Evolutionary conservation across 1,140 invertebrate genomes (phyloP), one percentile per base, ranked within the genome.

Genomic region (Tetramorium parvispinum): DNA sequence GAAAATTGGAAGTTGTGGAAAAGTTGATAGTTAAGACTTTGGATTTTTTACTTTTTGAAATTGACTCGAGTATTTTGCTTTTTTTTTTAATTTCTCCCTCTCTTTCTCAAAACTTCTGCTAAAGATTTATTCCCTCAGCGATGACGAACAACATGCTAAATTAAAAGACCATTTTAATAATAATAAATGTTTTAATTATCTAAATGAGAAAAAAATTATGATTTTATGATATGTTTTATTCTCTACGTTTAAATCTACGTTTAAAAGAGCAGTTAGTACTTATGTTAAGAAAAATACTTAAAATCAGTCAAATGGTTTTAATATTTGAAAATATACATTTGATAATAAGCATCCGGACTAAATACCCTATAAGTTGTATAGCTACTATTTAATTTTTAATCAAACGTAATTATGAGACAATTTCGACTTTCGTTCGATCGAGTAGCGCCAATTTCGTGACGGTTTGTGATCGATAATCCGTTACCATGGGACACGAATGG

Each of bases 401-500:
- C 11, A 51, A 51, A 81, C 2, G 0, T 65, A 53, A 53, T 68
- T 68, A 68, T 24, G 16, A 27, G 16, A 63, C 10, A 49, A 57
- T 59, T 83, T 75, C 40, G 79, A 75, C 7, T 75, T 59, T 83
- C 18, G 13, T 40, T 71, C 16, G 21, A 49, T 73, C 68, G 79
- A 73, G 24, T 57, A 43, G 13, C 40, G 68, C 7, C 57, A 76
- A 59, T 82, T 86, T 79, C 85, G 13, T 40, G 49, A 70, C 13
- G 27, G 53, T 81, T 89, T 37, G 49, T n/a, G 32, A 61, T 87
- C 73, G 85, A 89, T 86, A 89, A 21, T 59, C 32, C 87, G 92
- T 92, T 92, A 88, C 91, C 89, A 92, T 91, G 91, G 91, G 85
- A 78, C 37, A 40, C 63, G 71, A 37, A 61, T 85, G 73, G 85